A percentile compares a stretch with the other conserved stretches of the same genome.
phyloP scores from a whole-genome alignment of 2,113 vertebrate genomes.

The Nipponia nippon region DNA sequence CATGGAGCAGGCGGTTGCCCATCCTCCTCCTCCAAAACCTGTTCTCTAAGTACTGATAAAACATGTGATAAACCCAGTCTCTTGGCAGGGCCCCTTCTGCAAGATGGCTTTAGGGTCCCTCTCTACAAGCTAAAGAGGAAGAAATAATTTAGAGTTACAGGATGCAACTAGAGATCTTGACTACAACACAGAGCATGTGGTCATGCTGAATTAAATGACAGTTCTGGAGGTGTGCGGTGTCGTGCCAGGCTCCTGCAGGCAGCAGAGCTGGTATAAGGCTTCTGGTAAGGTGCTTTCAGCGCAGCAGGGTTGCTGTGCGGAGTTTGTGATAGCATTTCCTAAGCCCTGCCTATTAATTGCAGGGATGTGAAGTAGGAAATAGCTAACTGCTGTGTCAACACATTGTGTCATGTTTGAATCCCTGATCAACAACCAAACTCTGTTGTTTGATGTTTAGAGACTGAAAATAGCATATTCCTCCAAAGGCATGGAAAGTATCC shows the following conservation, averaged over 20 bases:
- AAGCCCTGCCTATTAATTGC: background rate
- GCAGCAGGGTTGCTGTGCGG: accelerated
- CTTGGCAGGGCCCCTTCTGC: background rate
- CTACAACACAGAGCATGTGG: background rate
- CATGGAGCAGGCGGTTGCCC: background rate
- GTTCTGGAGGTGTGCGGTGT: background rate
- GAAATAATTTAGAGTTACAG: background rate
- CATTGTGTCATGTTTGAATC: background rate
- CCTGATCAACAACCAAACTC: background rate
- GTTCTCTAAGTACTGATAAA: background rate
- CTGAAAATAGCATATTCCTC: background rate
- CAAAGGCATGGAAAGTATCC: background rate
- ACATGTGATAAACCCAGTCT: accelerated
- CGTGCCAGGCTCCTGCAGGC: background rate
- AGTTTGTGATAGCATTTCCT: background rate
- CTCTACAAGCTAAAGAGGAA: background rate
- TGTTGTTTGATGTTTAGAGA: background rate
- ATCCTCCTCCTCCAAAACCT: background rate
- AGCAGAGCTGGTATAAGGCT: background rate
- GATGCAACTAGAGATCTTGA: too few species aligned
- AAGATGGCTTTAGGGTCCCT: background rate
- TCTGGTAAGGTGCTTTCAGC: background rate
- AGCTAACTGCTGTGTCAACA: background rate
- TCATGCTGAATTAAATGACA: accelerated
- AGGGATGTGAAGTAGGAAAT: background rate